These are phyloP conservation scores for Acleris literana DNA, from an alignment of 2,888 invertebrate genomes.

Conservation along the genomic window DNA sequence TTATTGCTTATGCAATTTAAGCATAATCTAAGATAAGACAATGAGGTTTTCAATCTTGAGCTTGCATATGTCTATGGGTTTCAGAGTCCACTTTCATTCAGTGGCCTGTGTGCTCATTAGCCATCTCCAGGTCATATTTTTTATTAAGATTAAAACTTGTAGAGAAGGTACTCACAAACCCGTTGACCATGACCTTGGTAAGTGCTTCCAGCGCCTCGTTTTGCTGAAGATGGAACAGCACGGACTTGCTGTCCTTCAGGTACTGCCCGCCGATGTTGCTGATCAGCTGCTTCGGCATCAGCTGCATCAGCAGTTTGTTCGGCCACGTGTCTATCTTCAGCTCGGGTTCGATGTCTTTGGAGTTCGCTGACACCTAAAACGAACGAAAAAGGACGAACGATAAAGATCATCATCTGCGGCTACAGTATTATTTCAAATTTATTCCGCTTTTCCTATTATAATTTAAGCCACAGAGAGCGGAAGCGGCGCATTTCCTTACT, in stretches of 20 bases:
- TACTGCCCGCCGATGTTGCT: conserved; percentile 95
- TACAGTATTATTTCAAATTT: too few species aligned
- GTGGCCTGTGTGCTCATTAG: too few species aligned
- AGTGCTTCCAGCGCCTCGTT: conserved; percentile 94
- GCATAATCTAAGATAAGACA: too few species aligned
- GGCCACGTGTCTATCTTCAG: conserved; percentile 98
- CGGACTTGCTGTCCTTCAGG: conserved; percentile 95
- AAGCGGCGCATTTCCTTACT: too few species aligned
- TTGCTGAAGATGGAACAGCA: conserved; percentile 93
- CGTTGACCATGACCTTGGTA: conserved; percentile 96
- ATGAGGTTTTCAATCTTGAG: too few species aligned
- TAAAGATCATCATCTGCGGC: not conserved
- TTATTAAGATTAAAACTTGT: too few species aligned
- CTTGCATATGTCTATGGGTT: too few species aligned
- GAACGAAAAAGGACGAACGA: not conserved
- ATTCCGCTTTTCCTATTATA: too few species aligned
- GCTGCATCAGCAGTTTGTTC: conserved; percentile 94
- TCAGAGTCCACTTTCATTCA: too few species aligned
- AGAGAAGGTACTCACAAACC: conserved; percentile 88
- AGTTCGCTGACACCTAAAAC: conserved; percentile 80
- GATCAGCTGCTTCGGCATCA: conserved; percentile 96
- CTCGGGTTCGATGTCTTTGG: conserved; percentile 94
- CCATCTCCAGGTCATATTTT: too few species aligned
- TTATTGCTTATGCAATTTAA: too few species aligned
- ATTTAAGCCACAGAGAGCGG: too few species aligned